Evolutionary conservation across 2,888 invertebrate genomes (phyloP).

Genomic region (Eupithecia tripunctaria): DNA sequence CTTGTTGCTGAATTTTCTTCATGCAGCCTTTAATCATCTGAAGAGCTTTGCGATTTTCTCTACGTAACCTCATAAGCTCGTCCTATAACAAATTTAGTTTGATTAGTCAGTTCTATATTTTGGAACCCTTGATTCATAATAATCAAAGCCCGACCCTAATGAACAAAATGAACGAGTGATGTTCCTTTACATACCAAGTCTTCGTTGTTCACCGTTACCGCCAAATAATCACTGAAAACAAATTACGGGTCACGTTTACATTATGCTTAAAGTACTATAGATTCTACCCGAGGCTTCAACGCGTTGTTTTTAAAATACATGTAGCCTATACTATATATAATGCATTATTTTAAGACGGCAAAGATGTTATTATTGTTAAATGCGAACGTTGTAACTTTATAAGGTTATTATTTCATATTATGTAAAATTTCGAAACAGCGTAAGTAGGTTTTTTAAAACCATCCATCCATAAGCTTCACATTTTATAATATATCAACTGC

Average conservation of each 20-base stretch:
- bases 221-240: slow-evolving; percentile 70
- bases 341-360: too few relatives aligned
- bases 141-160: not conserved
- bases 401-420: too few relatives aligned
- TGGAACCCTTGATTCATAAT: not conserved
- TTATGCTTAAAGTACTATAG: not conserved
- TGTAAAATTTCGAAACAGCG: not conserved
- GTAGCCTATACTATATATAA: too few relatives aligned
- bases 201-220: slow-evolving; percentile 68
- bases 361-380: too few relatives aligned
- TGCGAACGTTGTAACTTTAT: too few relatives aligned
- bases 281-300: not conserved
- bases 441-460: too few relatives aligned
- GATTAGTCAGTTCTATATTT: not conserved
- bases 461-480: too few relatives aligned
- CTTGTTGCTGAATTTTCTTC: slow-evolving; percentile 82
- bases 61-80: slow-evolving; percentile 77
- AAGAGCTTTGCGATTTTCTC: slow-evolving; percentile 83
- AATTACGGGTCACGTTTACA: not conserved
- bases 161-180: not conserved
- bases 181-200: slow-evolving; percentile 62
- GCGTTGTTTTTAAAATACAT: too few relatives aligned
- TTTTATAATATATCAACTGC: too few relatives aligned
- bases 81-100: slow-evolving; percentile 55
- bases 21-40: slow-evolving; percentile 85